Percentiles rank a stretch among this genome's conserved stretches.
These are phyloP conservation scores for Melitaea athalia DNA, from an alignment of 2,888 invertebrate genomes.

Conservation along the genomic window DNA sequence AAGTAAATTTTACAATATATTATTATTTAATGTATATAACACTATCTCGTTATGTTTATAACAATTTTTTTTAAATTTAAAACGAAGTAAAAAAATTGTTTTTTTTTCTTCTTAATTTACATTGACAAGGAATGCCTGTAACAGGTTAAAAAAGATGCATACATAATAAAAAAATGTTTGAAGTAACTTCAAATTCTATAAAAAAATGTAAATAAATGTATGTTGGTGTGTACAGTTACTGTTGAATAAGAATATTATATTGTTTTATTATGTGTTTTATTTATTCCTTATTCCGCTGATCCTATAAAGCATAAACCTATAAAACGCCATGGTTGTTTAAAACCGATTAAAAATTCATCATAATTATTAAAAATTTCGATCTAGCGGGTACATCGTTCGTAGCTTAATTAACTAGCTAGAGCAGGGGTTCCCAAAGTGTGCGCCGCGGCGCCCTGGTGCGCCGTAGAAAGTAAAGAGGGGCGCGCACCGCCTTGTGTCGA, in stretches of 20 bases:
- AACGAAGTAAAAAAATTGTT: neutral
- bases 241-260: conserved; percentile 75
- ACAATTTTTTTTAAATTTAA: neutral
- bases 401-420: no score
- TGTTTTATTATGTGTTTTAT: conserved; percentile 59
- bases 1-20: no score
- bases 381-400: no score
- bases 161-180: neutral
- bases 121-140: neutral
- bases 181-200: conserved; percentile 7
- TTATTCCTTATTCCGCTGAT: conserved; percentile 33
- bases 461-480: no score
- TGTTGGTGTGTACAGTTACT: conserved; percentile 56
- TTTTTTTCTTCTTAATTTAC: neutral
- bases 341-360: no score
- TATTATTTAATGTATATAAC: neutral
- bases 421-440: no score
- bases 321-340: no score
- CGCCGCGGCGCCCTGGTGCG: no score
- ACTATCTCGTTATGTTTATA: conserved; percentile 2
- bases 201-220: conserved; percentile 41
- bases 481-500: no score
- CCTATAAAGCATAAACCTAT: no score
- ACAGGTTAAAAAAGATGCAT: neutral
- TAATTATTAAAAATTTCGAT: no score